phyloP scores from a whole-genome alignment of 2,888 invertebrate species.

The Pandemis heparana region DNA sequence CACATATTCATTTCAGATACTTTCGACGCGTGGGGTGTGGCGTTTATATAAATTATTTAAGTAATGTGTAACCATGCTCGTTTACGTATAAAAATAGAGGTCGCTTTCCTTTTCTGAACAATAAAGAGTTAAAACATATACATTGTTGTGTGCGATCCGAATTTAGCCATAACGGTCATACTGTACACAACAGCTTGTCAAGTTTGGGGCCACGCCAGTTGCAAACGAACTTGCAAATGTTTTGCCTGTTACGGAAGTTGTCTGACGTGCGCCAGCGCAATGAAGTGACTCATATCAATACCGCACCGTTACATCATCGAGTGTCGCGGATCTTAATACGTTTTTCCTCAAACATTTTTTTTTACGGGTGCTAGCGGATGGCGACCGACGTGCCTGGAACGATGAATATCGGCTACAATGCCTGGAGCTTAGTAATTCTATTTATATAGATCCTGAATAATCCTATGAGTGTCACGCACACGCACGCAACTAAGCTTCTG shows the following conservation, averaged over 20 bases:
- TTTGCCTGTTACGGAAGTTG: conserved; percentile 31
- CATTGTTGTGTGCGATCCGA: background rate
- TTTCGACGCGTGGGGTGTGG: background rate
- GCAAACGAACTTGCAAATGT: conserved; percentile 15
- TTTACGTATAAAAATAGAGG: background rate
- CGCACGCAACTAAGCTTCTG: too few relatives aligned
- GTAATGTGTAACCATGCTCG: background rate
- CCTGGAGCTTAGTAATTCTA: conserved; percentile 23
- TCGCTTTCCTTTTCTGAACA: conserved; percentile 29
- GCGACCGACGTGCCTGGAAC: conserved; percentile 56
- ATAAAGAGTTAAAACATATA: conserved; percentile 1
- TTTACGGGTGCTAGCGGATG: conserved; percentile 53
- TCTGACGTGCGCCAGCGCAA: conserved; percentile 26
- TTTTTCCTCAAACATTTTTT: conserved; percentile 25
- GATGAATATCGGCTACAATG: background rate
- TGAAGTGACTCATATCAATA: conserved; percentile 51
- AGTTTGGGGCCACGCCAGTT: background rate
- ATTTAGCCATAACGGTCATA: background rate
- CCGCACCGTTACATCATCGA: conserved; percentile 47
- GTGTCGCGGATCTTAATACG: conserved; percentile 25
- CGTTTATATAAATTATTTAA: background rate
- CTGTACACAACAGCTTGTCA: background rate
- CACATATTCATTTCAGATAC: background rate
- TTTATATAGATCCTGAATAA: conserved; percentile 21
- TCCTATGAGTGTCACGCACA: background rate